Evolutionary conservation across 2,113 vertebrate species (phyloP).

Genomic region (Chaetorhynchus papuensis): DNA sequence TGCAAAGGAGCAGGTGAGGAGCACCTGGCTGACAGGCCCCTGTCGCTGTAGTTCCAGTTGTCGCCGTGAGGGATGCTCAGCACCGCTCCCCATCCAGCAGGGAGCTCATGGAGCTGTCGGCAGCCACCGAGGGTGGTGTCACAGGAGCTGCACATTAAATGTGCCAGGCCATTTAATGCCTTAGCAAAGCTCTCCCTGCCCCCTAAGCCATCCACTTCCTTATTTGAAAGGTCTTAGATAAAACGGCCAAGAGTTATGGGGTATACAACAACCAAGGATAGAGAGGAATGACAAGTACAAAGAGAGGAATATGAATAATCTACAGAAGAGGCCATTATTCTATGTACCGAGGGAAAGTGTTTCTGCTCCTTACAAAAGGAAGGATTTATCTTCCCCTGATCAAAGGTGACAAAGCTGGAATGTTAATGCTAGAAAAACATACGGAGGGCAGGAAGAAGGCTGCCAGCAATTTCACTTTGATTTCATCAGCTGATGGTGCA

Average conservation of each 20-base stretch:
- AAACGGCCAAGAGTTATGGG: constrained; percentile 19
- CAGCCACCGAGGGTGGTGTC: neutral
- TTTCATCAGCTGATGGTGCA: neutral
- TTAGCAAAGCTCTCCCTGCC: neutral
- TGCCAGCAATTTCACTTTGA: neutral
- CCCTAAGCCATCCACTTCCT: neutral
- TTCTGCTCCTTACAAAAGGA: constrained; percentile 52
- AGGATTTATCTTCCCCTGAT: constrained; percentile 20
- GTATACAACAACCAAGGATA: neutral
- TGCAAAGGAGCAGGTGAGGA: neutral
- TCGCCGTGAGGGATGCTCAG: neutral
- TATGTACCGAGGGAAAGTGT: constrained; percentile 19
- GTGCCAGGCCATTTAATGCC: neutral
- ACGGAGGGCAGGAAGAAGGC: neutral
- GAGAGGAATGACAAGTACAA: constrained; percentile 26
- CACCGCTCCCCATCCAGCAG: neutral
- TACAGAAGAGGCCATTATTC: constrained; percentile 29
- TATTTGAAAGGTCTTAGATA: constrained; percentile 1
- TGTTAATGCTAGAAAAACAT: neutral
- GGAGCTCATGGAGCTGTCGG: neutral
- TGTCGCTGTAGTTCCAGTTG: neutral
- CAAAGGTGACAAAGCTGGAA: constrained; percentile 3
- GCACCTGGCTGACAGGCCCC: neutral
- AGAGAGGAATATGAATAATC: constrained; percentile 50
- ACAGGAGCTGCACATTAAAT: neutral